Conservation (phyloP, 2,888 invertebrate species). For the Furcula furcula region DNA sequence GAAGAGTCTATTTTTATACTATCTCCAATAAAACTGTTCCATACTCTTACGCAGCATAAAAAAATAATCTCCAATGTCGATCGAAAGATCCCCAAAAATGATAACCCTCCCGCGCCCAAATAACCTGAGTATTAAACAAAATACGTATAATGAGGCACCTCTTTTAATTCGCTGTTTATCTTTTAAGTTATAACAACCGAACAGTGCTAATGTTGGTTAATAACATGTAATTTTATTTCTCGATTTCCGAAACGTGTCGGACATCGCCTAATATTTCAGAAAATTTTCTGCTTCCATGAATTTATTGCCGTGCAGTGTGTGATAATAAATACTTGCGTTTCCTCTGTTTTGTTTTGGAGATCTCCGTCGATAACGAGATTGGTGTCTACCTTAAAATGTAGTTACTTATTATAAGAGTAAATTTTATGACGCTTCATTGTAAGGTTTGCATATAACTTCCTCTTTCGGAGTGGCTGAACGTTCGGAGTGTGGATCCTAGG, state of each 20-base stretch:
- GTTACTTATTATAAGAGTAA: background rate
- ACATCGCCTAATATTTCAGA: constrained; percentile 63
- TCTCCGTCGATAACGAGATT: constrained; percentile 4
- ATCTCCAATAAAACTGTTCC: constrained; percentile 31
- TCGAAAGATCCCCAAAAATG: constrained; percentile 54
- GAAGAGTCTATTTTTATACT: constrained; percentile 35
- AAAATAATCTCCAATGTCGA: constrained; percentile 61
- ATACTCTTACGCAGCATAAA: constrained; percentile 47
- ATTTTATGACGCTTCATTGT: background rate
- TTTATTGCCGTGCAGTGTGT: constrained; percentile 54
- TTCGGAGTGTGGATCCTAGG: too few species aligned
- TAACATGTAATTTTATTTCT: constrained; percentile 76
- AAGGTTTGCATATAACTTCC: too few species aligned
- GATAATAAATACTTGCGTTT: constrained; percentile 41
- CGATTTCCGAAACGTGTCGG: constrained; percentile 72
- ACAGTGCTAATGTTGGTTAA: constrained; percentile 76
- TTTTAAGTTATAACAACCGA: constrained; percentile 75
- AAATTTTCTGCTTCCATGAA: constrained; percentile 62
- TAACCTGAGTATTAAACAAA: constrained; percentile 71
- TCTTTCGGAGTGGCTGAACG: too few species aligned
- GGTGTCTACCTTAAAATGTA: constrained; percentile 1
- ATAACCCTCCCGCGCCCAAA: constrained; percentile 66
- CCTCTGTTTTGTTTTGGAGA: constrained; percentile 40
- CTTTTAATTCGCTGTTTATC: constrained; percentile 77
- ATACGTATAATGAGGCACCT: constrained; percentile 70